phyloP scores from a whole-genome alignment of 2,888 invertebrate genomes.

The Zele albiditarsus region DNA sequence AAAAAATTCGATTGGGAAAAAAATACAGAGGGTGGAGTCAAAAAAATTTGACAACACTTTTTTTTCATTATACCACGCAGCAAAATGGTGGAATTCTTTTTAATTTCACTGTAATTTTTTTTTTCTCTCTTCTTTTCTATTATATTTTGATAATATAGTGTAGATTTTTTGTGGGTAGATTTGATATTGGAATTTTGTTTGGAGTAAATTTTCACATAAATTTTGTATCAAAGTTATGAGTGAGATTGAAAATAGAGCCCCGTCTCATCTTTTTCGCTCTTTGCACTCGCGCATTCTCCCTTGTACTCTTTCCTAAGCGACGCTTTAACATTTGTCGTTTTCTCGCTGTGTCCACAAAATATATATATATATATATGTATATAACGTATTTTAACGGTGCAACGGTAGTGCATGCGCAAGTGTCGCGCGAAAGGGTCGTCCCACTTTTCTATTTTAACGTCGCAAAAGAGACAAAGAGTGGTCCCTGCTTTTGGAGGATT shows the following conservation, averaged over 20 bases:
- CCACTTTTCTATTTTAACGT: conserved; percentile 66
- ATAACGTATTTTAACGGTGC: neutral
- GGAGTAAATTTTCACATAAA: conserved; percentile 3
- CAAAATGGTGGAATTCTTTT: conserved; percentile 16
- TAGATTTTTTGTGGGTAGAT: too few species aligned
- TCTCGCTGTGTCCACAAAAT: neutral
- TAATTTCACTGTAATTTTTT: neutral
- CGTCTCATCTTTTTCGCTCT: neutral
- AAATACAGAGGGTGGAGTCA: conserved; percentile 46
- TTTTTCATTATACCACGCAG: neutral
- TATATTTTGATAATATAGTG: too few species aligned
- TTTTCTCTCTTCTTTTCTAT: too few species aligned
- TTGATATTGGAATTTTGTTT: neutral
- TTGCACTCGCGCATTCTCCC: neutral
- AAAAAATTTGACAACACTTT: conserved; percentile 45
- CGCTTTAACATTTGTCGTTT: neutral
- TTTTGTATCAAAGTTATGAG: conserved; percentile 12
- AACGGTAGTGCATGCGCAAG: conserved; percentile 6
- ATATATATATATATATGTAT: neutral
- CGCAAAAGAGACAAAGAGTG: conserved; percentile 59
- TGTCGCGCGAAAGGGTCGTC: conserved; percentile 55
- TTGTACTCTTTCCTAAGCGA: neutral
- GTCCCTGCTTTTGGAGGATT: conserved; percentile 59
- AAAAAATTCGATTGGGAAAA: conserved; percentile 44
- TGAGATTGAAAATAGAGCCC: conserved; percentile 19